phyloP scores from a whole-genome alignment of 1,140 invertebrate species.

The Oscheius sp. region DNA sequence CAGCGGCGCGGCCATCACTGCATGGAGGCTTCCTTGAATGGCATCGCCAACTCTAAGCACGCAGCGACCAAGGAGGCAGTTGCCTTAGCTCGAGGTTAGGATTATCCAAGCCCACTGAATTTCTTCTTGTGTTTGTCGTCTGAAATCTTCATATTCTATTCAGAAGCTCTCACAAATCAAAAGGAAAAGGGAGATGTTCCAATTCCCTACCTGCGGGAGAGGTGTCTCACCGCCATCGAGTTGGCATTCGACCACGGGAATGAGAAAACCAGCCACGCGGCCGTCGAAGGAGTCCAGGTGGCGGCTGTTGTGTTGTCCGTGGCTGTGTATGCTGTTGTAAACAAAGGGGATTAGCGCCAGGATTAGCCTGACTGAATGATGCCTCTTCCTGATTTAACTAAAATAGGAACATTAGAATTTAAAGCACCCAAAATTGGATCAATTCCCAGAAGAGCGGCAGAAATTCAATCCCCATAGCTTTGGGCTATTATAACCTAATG shows the following conservation, averaged over 20 bases:
- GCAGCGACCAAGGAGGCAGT: conserved; percentile 27
- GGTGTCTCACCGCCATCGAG: conserved; percentile 29
- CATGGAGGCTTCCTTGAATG: conserved; percentile 28
- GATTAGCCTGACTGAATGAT: no score
- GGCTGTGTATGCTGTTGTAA: no score
- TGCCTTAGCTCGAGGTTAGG: conserved; percentile 16
- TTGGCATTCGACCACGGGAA: conserved; percentile 35
- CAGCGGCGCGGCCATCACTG: not conserved
- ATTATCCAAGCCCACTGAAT: no score
- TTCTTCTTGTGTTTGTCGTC: not conserved
- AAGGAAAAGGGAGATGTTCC: conserved; percentile 33
- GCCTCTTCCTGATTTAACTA: no score
- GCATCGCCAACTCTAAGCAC: conserved; percentile 25
- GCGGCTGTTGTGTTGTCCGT: no score
- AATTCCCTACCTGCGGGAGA: conserved; percentile 24
- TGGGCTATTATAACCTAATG: no score
- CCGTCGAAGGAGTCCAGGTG: conserved; percentile 33
- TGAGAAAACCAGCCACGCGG: conserved; percentile 25
- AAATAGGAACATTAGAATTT: no score
- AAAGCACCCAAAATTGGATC: no score
- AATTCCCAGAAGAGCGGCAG: no score
- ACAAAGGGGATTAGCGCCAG: no score
- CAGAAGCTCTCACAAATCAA: conserved; percentile 21
- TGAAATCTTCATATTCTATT: not conserved
- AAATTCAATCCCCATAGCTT: no score